Conservation (phyloP, 2,797 vertebrate species). For the Siniperca obscura region DNA sequence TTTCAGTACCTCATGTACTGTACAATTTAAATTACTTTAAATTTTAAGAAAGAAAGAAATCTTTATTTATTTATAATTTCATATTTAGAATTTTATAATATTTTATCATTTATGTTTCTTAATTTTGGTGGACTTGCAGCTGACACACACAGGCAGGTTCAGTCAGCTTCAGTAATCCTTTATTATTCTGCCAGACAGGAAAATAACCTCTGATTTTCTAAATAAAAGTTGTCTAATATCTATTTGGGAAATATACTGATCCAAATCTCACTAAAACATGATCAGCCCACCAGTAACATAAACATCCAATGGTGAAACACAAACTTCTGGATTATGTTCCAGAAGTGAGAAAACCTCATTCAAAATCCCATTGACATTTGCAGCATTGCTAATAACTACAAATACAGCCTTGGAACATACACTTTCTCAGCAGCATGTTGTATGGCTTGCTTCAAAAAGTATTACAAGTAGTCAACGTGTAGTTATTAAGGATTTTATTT, state of each 20-base stretch:
- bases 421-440: too few species aligned
- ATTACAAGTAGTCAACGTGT: neutral
- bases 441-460: neutral
- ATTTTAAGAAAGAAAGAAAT: neutral
- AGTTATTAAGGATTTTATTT: conserved; percentile 17
- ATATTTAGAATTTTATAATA: too few species aligned
- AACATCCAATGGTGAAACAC: neutral
- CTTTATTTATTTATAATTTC: neutral
- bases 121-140: neutral
- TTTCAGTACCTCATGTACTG: neutral
- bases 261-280: neutral
- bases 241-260: neutral
- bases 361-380: neutral
- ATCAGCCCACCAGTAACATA: neutral
- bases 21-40: neutral
- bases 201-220: conserved; percentile 21
- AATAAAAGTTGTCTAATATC: conserved; percentile 20
- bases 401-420: too few species aligned
- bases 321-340: neutral
- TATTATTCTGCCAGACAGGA: neutral
- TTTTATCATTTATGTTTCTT: neutral
- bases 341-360: neutral
- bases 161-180: conserved; percentile 20
- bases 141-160: neutral
- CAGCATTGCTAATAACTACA: neutral